Evolutionary conservation across 2,113 vertebrate genomes (phyloP).

Genomic region (Amphilophus citrinellus): DNA sequence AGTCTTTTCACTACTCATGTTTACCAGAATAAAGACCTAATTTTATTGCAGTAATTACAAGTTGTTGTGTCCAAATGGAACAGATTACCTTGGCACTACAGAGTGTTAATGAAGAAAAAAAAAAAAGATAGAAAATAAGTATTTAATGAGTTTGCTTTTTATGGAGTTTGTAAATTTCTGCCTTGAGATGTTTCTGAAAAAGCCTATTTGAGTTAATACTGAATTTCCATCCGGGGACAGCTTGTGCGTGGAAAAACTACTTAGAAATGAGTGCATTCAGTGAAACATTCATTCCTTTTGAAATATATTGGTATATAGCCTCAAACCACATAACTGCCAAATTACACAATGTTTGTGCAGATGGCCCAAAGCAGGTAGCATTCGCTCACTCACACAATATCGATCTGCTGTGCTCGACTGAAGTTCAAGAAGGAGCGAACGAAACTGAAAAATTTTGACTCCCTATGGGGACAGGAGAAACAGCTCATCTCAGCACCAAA

Average conservation of each 20-base stretch:
- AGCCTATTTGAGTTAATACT: slow-evolving; percentile 4
- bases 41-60: slow-evolving; percentile 60
- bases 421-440: slow-evolving; percentile 75
- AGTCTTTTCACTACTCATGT: slow-evolving; percentile 38
- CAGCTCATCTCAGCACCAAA: slow-evolving; percentile 78
- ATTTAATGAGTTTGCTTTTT: not conserved
- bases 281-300: slow-evolving; percentile 52
- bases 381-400: slow-evolving; percentile 65
- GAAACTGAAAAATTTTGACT: slow-evolving; percentile 70
- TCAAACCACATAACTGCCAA: slow-evolving; percentile 57
- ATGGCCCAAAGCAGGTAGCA: slow-evolving; percentile 69
- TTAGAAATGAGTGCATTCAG: slow-evolving; percentile 32
- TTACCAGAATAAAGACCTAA: slow-evolving; percentile 49
- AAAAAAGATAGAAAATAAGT: slow-evolving; percentile 3
- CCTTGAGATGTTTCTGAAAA: slow-evolving; percentile 5
- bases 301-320: slow-evolving; percentile 47
- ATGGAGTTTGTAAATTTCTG: not conserved
- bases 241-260: slow-evolving; percentile 23
- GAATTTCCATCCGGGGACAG: slow-evolving; percentile 31
- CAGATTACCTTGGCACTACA: slow-evolving; percentile 21
- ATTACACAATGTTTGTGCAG: slow-evolving; percentile 68
- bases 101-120: slow-evolving; percentile 29
- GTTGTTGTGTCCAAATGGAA: slow-evolving; percentile 33
- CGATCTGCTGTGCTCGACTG: slow-evolving; percentile 76
- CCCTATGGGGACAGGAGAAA: slow-evolving; percentile 73